A percentile compares a stretch with the other conserved stretches of the same genome.
These are phyloP conservation scores for Brenthis ino DNA, from an alignment of 2,888 invertebrate species.

Conservation along the genomic window DNA sequence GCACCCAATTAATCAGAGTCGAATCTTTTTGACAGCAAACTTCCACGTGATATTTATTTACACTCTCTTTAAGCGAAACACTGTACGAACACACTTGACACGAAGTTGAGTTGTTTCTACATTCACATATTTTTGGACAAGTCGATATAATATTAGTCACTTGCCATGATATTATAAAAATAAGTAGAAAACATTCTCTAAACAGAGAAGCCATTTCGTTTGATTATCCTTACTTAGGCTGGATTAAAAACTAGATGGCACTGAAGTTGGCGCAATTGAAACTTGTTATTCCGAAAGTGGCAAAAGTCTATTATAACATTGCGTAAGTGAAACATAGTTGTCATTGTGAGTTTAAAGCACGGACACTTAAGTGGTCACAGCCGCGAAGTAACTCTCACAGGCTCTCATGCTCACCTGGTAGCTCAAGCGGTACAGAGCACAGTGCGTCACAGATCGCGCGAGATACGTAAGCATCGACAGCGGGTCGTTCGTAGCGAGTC, in stretches of 20 bases:
- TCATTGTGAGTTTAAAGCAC: conserved; percentile 61
- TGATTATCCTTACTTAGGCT: conserved; percentile 53
- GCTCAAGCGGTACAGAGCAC: conserved; percentile 41
- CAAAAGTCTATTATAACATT: conserved; percentile 53
- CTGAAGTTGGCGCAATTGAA: conserved; percentile 56
- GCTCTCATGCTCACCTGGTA: conserved; percentile 56
- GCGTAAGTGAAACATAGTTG: conserved; percentile 58
- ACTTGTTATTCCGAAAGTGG: conserved; percentile 53
- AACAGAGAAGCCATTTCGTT: conserved; percentile 68
- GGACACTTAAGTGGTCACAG: conserved; percentile 57
- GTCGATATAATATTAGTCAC: conserved; percentile 59
- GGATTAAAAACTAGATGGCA: conserved; percentile 68
- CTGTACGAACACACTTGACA: conserved; percentile 68
- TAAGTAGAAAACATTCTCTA: conserved; percentile 62
- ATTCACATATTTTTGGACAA: conserved; percentile 61
- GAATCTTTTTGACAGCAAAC: conserved; percentile 63
- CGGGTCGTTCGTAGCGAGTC: conserved; percentile 31
- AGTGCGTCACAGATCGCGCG: conserved; percentile 39
- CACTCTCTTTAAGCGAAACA: conserved; percentile 61
- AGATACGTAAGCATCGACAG: conserved; percentile 36
- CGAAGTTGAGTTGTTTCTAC: conserved; percentile 53
- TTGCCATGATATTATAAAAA: conserved; percentile 65
- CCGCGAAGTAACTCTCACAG: conserved; percentile 41
- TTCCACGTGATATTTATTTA: conserved; percentile 52
- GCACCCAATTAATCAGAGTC: conserved; percentile 50